phyloP scores from a whole-genome alignment of 2,113 vertebrate species.

The Dolichallabes microphthalmus region DNA sequence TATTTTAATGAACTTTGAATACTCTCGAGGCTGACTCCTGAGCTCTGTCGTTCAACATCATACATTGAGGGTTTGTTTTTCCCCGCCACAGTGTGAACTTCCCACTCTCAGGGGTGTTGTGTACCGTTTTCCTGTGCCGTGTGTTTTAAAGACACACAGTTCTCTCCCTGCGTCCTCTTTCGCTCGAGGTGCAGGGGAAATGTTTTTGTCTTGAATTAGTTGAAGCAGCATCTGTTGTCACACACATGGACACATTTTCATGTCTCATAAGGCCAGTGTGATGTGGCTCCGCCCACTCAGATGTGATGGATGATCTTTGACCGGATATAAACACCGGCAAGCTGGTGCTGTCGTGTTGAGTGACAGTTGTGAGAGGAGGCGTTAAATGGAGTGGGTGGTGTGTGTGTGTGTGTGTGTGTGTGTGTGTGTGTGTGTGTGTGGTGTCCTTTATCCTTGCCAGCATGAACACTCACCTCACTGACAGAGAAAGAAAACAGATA shows the following conservation, averaged over 20 bases:
- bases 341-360: not conserved
- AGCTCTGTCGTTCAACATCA: not conserved
- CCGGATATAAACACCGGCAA: not conserved
- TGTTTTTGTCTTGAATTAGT: not conserved
- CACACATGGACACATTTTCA: not conserved
- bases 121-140: too few species aligned
- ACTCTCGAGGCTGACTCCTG: not conserved
- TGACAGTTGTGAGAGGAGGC: slow-evolving; percentile 11
- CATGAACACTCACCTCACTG: not conserved
- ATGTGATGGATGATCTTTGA: slow-evolving; percentile 3
- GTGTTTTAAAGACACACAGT: too few species aligned
- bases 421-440: slow-evolving; percentile 2
- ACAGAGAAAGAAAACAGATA: not conserved
- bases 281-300: not conserved
- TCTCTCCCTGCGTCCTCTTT: too few species aligned
- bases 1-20: not conserved
- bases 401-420: slow-evolving; percentile 7
- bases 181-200: too few species aligned
- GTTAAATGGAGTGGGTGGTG: slow-evolving; percentile 1
- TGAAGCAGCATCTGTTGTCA: not conserved
- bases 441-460: not conserved
- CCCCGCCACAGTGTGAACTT: too few species aligned
- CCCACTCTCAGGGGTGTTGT: too few species aligned
- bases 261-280: too few species aligned
- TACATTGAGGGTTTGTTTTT: too few species aligned